Percentiles rank a stretch among this genome's conserved stretches.
These are phyloP conservation scores for Oceanites oceanicus DNA, from an alignment of 2,113 vertebrate species.

Conservation along the genomic window DNA sequence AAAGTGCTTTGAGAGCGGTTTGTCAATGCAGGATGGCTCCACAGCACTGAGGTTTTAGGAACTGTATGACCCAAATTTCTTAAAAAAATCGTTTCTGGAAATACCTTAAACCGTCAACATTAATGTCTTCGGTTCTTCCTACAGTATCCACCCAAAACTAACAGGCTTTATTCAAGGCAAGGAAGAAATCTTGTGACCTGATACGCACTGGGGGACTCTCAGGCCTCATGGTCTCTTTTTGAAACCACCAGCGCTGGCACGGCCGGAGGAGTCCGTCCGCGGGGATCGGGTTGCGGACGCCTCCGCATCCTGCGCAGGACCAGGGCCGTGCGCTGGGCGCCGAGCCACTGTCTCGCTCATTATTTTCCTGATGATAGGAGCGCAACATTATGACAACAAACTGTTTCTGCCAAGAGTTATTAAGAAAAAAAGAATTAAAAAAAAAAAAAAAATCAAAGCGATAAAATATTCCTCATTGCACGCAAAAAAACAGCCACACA, in stretches of 20 bases:
- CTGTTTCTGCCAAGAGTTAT: background rate
- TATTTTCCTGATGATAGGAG: background rate
- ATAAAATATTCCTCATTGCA: background rate
- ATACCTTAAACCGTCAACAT: background rate
- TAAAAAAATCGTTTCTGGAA: background rate
- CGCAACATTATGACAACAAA: background rate
- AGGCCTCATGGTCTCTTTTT: background rate
- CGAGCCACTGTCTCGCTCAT: fast-evolving
- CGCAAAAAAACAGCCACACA: background rate
- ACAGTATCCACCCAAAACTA: background rate
- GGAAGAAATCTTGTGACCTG: background rate
- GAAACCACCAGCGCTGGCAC: fast-evolving
- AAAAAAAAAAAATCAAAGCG: background rate
- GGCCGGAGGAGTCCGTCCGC: fast-evolving
- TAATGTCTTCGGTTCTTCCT: background rate
- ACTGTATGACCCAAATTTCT: background rate
- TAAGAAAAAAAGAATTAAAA: background rate
- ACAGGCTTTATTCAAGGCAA: background rate
- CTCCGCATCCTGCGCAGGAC: fast-evolving
- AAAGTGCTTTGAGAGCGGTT: background rate
- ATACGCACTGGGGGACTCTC: fast-evolving
- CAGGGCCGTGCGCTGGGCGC: background rate
- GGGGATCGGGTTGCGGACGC: fast-evolving
- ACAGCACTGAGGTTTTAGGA: background rate
- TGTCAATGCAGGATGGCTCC: fast-evolving